Evolutionary conservation across 2,888 invertebrate species (phyloP), one percentile per base, ranked within the genome.

Genomic region (Eulithis prunata): DNA sequence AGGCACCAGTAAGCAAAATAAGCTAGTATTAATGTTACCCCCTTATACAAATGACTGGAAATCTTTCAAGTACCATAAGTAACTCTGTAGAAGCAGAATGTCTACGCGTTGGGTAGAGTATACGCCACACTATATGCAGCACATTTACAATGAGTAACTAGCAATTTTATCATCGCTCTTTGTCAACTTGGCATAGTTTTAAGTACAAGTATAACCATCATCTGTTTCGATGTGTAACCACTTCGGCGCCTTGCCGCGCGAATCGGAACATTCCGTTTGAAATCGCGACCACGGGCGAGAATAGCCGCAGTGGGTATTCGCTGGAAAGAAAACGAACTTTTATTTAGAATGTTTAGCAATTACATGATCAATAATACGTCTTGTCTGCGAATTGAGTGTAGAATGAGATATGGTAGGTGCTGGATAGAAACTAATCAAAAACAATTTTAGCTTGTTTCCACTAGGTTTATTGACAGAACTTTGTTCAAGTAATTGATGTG

Each of bases 211-310:
- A 11, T 32, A 58, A 8, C n/a, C 58, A 85, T 90, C 91, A 92
- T 78, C 91, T 88, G 70, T 76, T 79, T 60, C 84, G 75, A 8
- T 88, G 83, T 0, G 86, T 80, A 41, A 85, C 87, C 2, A 81
- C 84, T 21, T 89, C 88, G 4, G 91, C 90, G 36, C 88, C 86
- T 63, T 85, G 85, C 0, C 91, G 84, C 7, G 85, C 91, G 68
- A 94, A 94, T 61, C 95, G 95, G 81, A 97, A 96, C 83, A 97
- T 90, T 1, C 95, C 93, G 89, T 98, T 97, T 2, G 97, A 97
- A 71, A 97, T 94, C 66, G 95, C 95, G 69, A 97, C 96, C 54
- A 97, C 97, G 0, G 97, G 96, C 13, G 97, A 96, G 86, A 98
- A 98, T 38, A 98, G 86, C 71, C 96, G 95, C 12, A 97, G 88